Evolutionary conservation across 2,888 invertebrate genomes (phyloP).

Genomic region (Erebia aethiops): DNA sequence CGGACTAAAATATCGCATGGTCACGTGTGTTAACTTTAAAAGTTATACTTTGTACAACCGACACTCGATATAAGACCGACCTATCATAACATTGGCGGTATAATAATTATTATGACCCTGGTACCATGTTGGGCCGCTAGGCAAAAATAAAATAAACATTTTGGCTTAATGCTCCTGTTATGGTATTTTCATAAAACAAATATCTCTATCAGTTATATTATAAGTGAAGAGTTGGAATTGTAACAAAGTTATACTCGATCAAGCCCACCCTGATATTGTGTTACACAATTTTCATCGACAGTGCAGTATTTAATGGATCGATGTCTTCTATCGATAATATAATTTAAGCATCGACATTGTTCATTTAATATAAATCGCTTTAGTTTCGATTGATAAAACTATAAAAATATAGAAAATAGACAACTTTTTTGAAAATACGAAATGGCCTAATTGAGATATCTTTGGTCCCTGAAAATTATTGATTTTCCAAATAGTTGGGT

Average conservation of each 20-base stretch:
- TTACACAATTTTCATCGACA: not conserved
- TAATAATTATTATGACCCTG: not conserved
- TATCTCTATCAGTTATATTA: too few species aligned
- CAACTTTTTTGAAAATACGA: constrained; percentile 35
- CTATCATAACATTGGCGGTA: not conserved
- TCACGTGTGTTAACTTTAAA: constrained; percentile 1
- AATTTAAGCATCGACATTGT: not conserved
- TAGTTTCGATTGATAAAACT: constrained; percentile 45
- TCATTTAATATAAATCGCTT: constrained; percentile 41
- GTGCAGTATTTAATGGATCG: not conserved
- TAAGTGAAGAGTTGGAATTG: not conserved
- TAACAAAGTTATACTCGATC: not conserved
- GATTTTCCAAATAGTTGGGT: constrained; percentile 46
- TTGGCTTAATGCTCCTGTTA: too few species aligned
- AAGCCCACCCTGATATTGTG: not conserved
- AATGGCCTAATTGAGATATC: constrained; percentile 42
- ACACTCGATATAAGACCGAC: not conserved
- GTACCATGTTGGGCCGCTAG: too few species aligned
- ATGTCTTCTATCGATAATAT: not conserved
- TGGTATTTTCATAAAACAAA: too few species aligned
- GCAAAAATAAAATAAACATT: too few species aligned
- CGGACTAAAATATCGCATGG: not conserved
- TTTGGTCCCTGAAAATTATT: constrained; percentile 43
- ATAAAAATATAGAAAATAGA: constrained; percentile 30
- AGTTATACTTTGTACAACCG: not conserved